Conservation (phyloP, 1,140 invertebrate species). For the Panulirus ornatus region DNA sequence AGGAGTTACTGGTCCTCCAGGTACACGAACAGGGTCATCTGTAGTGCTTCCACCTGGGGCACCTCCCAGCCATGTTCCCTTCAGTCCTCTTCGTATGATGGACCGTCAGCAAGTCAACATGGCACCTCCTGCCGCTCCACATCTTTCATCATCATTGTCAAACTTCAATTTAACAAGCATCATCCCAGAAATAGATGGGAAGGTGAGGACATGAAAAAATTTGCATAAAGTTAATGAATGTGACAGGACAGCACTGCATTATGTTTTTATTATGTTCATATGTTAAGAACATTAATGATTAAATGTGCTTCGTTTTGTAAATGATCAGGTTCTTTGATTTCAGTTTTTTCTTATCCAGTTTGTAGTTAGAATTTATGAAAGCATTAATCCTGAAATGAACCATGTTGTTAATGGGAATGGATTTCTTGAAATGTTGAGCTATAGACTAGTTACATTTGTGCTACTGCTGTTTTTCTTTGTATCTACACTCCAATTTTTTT, state of each 20-base stretch:
- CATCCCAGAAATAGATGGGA: constrained; percentile 75
- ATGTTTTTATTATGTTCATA: neutral
- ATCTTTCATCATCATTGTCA: constrained; percentile 73
- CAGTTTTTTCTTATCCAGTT: no score
- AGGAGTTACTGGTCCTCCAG: constrained; percentile 47
- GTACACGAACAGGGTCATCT: constrained; percentile 25
- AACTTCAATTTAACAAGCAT: constrained; percentile 75
- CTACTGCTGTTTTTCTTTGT: no score
- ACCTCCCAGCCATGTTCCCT: constrained; percentile 61
- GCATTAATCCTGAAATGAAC: no score
- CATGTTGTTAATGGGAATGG: no score
- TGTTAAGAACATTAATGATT: neutral
- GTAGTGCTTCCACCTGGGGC: constrained; percentile 59
- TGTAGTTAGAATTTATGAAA: no score
- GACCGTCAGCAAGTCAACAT: constrained; percentile 73
- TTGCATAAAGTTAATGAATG: neutral
- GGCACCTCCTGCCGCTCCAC: constrained; percentile 63
- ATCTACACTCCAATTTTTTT: no score
- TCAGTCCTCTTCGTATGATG: constrained; percentile 74
- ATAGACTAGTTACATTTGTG: no score
- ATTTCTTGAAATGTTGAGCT: no score
- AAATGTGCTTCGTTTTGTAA: neutral
- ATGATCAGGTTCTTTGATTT: no score
- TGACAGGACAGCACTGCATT: neutral
- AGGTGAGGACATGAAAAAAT: constrained; percentile 46